These are phyloP conservation scores for Cochlearius cochlearius DNA, from an alignment of 2,113 vertebrate genomes.

Conservation along the genomic window DNA sequence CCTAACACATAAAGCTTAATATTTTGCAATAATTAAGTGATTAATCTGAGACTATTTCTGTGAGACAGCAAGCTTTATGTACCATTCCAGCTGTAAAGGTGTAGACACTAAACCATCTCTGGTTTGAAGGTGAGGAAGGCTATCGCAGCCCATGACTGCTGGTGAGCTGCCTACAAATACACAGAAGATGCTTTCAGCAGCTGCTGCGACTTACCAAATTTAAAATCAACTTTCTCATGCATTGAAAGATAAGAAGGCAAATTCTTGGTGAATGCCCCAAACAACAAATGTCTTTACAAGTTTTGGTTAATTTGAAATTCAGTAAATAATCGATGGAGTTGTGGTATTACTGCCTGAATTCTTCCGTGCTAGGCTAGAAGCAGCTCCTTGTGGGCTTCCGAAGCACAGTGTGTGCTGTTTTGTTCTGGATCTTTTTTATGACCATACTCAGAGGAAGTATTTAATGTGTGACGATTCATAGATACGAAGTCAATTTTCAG, in stretches of 20 bases:
- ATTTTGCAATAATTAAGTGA: neutral
- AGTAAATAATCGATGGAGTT: neutral
- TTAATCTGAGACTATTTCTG: neutral
- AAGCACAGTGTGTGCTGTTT: neutral
- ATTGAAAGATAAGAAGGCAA: neutral
- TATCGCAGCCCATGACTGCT: neutral
- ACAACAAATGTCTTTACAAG: neutral
- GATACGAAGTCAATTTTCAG: neutral
- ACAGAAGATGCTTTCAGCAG: neutral
- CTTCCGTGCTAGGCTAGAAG: neutral
- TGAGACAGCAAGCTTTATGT: neutral
- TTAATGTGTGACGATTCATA: neutral
- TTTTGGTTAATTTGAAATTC: neutral
- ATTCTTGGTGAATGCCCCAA: neutral
- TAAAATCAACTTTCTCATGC: neutral
- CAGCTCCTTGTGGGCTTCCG: neutral
- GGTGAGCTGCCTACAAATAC: neutral
- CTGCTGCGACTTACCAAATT: neutral
- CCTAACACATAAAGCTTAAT: neutral
- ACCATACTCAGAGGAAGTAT: neutral
- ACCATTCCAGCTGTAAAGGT: neutral
- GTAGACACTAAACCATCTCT: neutral
- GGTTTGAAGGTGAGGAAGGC: neutral
- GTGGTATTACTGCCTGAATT: neutral
- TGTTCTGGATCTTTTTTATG: neutral